These are phyloP conservation scores for Paralichthys olivaceus DNA, from an alignment of 2,113 vertebrate genomes.

Conservation along the genomic window DNA sequence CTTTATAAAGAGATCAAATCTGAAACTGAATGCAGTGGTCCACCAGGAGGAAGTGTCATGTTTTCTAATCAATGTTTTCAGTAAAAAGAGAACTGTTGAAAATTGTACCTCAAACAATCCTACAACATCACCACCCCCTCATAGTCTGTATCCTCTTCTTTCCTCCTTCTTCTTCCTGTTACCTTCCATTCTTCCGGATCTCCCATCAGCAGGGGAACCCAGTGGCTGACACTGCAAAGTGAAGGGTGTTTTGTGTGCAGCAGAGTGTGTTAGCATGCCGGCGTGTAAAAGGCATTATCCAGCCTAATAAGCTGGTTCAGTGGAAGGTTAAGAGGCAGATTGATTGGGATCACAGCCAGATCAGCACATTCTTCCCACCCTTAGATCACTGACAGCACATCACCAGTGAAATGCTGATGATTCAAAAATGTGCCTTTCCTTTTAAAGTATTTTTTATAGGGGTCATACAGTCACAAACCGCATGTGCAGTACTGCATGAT, in stretches of 20 bases:
- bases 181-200: not conserved
- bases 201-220: constrained; percentile 1
- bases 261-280: not conserved
- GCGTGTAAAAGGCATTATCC: constrained; percentile 19
- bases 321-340: constrained; percentile 40
- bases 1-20: not conserved
- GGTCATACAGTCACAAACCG: not conserved
- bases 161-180: not conserved
- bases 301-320: constrained; percentile 24
- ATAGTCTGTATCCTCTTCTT: too few relatives aligned
- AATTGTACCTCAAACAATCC: too few relatives aligned
- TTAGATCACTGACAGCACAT: constrained; percentile 19
- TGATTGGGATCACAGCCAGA: constrained; percentile 27
- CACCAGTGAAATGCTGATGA: not conserved
- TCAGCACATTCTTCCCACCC: constrained; percentile 32
- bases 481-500: not conserved
- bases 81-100: too few relatives aligned
- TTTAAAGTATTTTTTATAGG: not conserved
- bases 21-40: not conserved
- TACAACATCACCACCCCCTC: too few relatives aligned
- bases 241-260: constrained; percentile 3
- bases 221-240: not conserved
- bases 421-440: not conserved
- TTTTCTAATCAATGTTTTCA: not conserved
- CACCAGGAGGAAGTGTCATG: not conserved